phyloP scores from a whole-genome alignment of 2,888 invertebrate species.

The Drosophila incognita region DNA sequence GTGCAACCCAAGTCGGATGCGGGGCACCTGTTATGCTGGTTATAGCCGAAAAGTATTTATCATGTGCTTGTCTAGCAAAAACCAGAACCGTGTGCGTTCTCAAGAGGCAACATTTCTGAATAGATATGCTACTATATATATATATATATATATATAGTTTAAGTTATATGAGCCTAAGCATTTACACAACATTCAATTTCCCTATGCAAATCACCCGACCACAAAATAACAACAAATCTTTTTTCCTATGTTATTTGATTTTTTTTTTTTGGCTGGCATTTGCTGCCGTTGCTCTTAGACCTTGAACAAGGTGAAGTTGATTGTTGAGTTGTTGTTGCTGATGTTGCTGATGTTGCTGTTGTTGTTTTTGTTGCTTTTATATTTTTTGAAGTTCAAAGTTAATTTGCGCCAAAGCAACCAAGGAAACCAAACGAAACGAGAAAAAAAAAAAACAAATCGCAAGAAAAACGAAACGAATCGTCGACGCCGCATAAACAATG shows the following conservation, averaged over 20 bases:
- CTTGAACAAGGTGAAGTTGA: conserved; percentile 80
- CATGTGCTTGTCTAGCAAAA: conserved; percentile 18
- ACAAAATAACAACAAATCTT: conserved; percentile 40
- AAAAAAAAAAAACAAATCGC: conserved; percentile 35
- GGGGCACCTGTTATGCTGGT: conserved; percentile 53
- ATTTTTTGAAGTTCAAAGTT: conserved; percentile 75
- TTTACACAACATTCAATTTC: conserved; percentile 70
- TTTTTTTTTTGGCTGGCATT: conserved; percentile 40
- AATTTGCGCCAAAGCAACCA: conserved; percentile 62
- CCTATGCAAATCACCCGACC: conserved; percentile 70
- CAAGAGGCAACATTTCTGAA: conserved; percentile 9
- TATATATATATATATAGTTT: background rate
- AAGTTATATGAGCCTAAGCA: conserved; percentile 6
- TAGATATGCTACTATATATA: background rate
- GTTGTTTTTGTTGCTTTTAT: conserved; percentile 23
- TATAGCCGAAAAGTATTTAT: conserved; percentile 8
- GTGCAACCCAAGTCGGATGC: conserved; percentile 12
- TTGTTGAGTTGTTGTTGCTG: conserved; percentile 56
- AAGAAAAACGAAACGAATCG: conserved; percentile 51
- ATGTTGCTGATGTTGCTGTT: conserved; percentile 26
- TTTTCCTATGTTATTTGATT: conserved; percentile 31
- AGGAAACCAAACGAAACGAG: conserved; percentile 35
- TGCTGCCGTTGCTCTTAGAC: conserved; percentile 72
- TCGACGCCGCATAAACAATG: conserved; percentile 66
- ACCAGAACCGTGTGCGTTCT: conserved; percentile 34